A percentile compares a stretch with the other conserved stretches of the same genome.
Evolutionary conservation across 2,888 invertebrate genomes (phyloP).

Genomic region (Slavum lentiscoides): DNA sequence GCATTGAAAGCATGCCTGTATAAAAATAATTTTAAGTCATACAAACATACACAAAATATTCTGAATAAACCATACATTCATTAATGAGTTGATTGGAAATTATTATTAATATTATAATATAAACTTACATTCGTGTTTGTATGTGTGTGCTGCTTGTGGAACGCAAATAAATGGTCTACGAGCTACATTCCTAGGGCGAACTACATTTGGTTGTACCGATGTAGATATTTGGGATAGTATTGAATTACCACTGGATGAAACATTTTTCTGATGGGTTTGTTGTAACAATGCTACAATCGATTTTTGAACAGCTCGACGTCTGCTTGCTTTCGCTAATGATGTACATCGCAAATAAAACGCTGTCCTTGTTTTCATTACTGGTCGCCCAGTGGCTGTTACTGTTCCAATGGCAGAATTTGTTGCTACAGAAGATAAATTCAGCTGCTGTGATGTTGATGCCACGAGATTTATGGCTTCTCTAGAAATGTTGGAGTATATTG

Average conservation of each 20-base stretch:
- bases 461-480: constrained; percentile 1
- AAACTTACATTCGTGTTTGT: constrained; percentile 84
- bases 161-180: constrained; percentile 78
- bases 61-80: not conserved
- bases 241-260: not conserved
- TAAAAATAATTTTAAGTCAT: not conserved
- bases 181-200: constrained; percentile 83
- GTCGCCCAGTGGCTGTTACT: constrained; percentile 62
- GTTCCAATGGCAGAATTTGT: not conserved
- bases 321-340: constrained; percentile 84
- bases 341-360: constrained; percentile 94
- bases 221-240: not conserved
- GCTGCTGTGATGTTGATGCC: constrained; percentile 9
- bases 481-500: not conserved
- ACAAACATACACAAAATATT: not conserved
- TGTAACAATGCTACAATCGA: not conserved
- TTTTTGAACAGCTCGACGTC: constrained; percentile 75
- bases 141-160: constrained; percentile 69
- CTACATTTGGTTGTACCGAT: constrained; percentile 62
- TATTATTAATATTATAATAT: not conserved
- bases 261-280: constrained; percentile 20
- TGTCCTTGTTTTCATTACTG: constrained; percentile 95
- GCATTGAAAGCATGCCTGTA: constrained; percentile 37
- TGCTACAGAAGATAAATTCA: not conserved
- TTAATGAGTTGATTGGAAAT: not conserved